These are phyloP conservation scores for Mormyrus lacerda DNA, from an alignment of 2,113 vertebrate genomes.

Conservation along the genomic window DNA sequence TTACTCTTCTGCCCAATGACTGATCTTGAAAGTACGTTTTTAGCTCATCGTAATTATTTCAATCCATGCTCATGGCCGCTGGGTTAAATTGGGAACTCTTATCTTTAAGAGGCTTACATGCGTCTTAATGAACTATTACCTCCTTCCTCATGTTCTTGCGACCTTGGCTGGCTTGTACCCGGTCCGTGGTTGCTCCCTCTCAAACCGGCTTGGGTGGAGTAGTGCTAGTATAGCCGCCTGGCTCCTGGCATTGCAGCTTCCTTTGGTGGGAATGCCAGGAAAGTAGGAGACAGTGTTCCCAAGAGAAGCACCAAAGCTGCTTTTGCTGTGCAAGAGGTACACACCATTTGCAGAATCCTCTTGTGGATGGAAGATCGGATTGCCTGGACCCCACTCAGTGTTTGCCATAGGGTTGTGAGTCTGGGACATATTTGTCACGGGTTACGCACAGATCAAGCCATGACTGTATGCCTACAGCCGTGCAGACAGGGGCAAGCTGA, in stretches of 20 bases:
- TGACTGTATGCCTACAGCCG: neutral
- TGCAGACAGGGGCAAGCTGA: neutral
- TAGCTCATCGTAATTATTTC: conserved; percentile 9
- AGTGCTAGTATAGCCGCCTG: neutral
- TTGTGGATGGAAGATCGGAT: neutral
- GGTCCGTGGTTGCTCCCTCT: neutral
- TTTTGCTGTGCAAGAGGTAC: neutral
- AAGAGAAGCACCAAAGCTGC: neutral
- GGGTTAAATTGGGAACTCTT: conserved; percentile 25
- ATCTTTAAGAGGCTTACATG: conserved; percentile 36
- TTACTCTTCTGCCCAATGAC: neutral
- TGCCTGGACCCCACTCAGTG: neutral
- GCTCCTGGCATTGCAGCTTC: neutral
- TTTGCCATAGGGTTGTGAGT: neutral
- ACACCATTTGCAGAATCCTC: neutral
- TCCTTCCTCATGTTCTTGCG: neutral
- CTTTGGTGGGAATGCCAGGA: neutral
- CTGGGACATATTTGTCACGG: neutral
- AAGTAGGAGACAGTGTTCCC: neutral
- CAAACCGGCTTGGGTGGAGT: neutral
- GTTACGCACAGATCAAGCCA: neutral
- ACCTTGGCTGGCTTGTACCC: neutral
- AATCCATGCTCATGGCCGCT: neutral
- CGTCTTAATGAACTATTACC: conserved; percentile 18
- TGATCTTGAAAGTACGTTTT: neutral